These are phyloP conservation scores for Sylvia atricapilla DNA, from an alignment of 2,113 vertebrate genomes.

Conservation along the genomic window DNA sequence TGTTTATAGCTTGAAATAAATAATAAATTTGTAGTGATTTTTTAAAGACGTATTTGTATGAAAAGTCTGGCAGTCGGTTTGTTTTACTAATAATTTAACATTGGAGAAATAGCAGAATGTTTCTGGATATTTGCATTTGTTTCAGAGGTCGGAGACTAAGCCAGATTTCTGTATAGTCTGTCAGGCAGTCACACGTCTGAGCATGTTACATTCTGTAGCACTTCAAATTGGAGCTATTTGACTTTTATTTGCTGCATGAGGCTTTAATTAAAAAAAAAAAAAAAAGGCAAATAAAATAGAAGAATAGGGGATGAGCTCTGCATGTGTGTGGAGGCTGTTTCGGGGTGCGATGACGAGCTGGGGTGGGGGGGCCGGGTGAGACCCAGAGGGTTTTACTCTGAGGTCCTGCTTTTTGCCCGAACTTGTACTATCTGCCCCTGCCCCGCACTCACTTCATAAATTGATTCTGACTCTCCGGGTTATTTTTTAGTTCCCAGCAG, in stretches of 20 bases:
- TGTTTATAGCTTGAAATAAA: conserved; percentile 54
- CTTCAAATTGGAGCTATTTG: conserved; percentile 32
- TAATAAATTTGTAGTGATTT: conserved; percentile 22
- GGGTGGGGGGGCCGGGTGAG: not conserved
- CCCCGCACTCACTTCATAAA: not conserved
- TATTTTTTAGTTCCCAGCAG: not conserved
- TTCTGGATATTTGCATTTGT: conserved; percentile 37
- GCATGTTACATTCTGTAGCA: conserved; percentile 42
- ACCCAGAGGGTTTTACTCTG: not conserved
- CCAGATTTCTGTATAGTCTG: conserved; percentile 38
- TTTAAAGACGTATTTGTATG: not conserved
- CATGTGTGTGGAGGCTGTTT: accelerated
- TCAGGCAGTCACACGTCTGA: conserved; percentile 50
- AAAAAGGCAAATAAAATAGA: not conserved
- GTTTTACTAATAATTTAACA: conserved; percentile 34
- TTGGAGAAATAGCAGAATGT: conserved; percentile 8
- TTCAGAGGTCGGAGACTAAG: conserved; percentile 13
- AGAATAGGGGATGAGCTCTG: not conserved
- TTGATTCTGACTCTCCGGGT: not conserved
- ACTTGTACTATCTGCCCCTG: not conserved
- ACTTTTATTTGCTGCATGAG: not conserved
- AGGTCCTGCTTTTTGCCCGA: not conserved
- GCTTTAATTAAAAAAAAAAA: not conserved
- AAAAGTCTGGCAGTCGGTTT: not conserved
- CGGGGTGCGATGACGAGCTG: not conserved